These are phyloP conservation scores for Cinclus mexicanus DNA, from an alignment of 2,113 vertebrate genomes.

Conservation along the genomic window DNA sequence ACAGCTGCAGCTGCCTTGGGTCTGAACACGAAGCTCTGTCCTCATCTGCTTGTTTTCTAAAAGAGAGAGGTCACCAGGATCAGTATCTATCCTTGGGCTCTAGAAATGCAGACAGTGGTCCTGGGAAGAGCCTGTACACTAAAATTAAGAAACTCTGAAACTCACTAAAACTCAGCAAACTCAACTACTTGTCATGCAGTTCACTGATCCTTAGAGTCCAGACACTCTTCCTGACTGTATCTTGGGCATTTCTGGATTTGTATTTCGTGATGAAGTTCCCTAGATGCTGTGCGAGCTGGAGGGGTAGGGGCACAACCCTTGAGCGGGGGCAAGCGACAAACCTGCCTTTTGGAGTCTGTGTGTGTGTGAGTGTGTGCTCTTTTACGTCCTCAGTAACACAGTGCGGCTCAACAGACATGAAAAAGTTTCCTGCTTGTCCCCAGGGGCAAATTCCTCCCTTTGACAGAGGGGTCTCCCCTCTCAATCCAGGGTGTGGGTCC, in stretches of 20 bases:
- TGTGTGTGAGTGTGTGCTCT: not conserved
- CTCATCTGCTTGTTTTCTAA: not conserved
- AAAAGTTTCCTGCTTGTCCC: accelerated
- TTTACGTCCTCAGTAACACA: not conserved
- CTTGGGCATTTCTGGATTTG: not conserved
- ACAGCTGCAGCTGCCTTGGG: not conserved
- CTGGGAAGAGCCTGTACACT: not conserved
- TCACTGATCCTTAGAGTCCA: not conserved
- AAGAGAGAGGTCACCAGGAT: not conserved
- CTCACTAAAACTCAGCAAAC: not conserved
- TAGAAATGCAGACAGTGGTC: not conserved
- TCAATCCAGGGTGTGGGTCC: not conserved
- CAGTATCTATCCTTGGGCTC: not conserved
- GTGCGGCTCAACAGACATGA: accelerated
- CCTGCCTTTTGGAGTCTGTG: accelerated
- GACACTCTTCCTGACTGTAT: not conserved
- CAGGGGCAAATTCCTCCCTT: not conserved
- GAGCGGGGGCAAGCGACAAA: accelerated
- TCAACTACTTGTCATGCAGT: not conserved
- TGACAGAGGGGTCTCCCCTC: accelerated
- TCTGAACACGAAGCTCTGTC: not conserved
- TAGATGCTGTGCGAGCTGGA: accelerated
- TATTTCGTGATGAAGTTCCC: accelerated
- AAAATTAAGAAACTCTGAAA: not conserved
- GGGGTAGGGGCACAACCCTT: not conserved